A percentile compares a stretch with the other conserved stretches of the same genome.
phyloP scores from a whole-genome alignment of 92 coral and sea anemone genomes.

The Actinostola sp. region DNA sequence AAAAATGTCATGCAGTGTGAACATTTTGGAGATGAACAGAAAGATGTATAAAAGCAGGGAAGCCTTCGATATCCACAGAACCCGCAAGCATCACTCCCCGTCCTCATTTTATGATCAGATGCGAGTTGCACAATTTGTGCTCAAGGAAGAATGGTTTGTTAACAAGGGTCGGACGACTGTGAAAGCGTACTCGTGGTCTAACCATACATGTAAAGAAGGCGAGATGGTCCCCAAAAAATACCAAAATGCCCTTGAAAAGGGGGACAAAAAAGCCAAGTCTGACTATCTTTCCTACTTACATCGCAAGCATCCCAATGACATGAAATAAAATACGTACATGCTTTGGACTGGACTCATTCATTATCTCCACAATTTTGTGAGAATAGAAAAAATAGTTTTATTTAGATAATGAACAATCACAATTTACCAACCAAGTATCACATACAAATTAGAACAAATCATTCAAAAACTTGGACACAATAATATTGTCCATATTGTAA shows the following conservation, averaged over 20 bases:
- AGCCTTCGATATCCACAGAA: slow-evolving; percentile 42
- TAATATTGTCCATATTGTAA: no score
- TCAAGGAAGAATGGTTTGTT: slow-evolving; percentile 35
- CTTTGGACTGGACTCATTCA: background rate
- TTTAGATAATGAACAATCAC: no score
- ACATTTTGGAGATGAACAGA: slow-evolving; percentile 30
- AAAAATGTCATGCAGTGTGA: slow-evolving; percentile 30
- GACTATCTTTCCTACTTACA: slow-evolving; percentile 41
- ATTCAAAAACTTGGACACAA: no score
- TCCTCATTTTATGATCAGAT: slow-evolving; percentile 31
- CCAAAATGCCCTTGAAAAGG: slow-evolving; percentile 35
- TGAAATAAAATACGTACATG: background rate
- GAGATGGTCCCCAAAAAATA: slow-evolving; percentile 36
- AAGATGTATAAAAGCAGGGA: slow-evolving; percentile 25
- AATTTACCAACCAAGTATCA: no score
- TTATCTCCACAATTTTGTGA: background rate
- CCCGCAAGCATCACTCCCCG: slow-evolving; percentile 20
- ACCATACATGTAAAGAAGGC: slow-evolving; percentile 30
- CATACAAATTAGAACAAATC: no score
- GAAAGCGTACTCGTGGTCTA: slow-evolving; percentile 44
- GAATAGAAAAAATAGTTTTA: background rate
- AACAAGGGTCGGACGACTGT: slow-evolving; percentile 1
- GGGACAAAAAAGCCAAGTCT: slow-evolving; percentile 25
- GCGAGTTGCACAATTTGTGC: slow-evolving; percentile 30
- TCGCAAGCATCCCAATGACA: slow-evolving; percentile 55